Percentiles rank a stretch among this genome's conserved stretches.
Evolutionary conservation across 2,113 vertebrate genomes (phyloP).

Genomic region (Muntiacus muntjak): DNA sequence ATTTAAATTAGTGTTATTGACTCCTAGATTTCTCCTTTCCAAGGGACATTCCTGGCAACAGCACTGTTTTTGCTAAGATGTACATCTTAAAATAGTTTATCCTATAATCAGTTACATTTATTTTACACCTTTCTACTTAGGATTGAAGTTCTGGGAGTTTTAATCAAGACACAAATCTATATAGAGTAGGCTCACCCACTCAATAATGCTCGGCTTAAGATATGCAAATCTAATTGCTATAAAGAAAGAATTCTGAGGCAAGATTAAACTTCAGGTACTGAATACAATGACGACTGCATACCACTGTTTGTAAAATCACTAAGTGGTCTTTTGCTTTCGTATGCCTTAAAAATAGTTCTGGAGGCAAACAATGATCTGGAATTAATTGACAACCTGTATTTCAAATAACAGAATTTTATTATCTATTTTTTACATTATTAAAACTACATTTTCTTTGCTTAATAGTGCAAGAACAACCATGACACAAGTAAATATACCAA

Average conservation of each 20-base stretch:
- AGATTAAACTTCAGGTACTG: constrained; percentile 23
- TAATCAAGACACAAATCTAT: background rate
- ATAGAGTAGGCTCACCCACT: background rate
- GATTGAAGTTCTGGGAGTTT: background rate
- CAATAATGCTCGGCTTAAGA: background rate
- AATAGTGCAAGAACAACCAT: background rate
- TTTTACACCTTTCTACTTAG: background rate
- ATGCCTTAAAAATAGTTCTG: background rate
- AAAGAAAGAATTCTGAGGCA: background rate
- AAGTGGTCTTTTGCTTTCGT: background rate
- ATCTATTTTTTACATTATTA: constrained; percentile 1
- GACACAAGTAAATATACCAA: background rate
- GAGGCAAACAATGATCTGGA: background rate
- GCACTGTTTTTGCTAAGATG: background rate
- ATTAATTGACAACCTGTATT: background rate
- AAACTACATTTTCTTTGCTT: background rate
- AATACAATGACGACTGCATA: background rate
- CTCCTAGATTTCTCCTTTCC: background rate
- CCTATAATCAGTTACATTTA: background rate
- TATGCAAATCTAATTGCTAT: background rate
- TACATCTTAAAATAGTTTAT: background rate
- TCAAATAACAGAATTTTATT: background rate
- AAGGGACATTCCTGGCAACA: background rate
- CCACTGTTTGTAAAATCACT: background rate
- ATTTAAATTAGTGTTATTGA: background rate